phyloP scores from a whole-genome alignment of 2,113 vertebrate genomes.

The Eurypyga helias region DNA sequence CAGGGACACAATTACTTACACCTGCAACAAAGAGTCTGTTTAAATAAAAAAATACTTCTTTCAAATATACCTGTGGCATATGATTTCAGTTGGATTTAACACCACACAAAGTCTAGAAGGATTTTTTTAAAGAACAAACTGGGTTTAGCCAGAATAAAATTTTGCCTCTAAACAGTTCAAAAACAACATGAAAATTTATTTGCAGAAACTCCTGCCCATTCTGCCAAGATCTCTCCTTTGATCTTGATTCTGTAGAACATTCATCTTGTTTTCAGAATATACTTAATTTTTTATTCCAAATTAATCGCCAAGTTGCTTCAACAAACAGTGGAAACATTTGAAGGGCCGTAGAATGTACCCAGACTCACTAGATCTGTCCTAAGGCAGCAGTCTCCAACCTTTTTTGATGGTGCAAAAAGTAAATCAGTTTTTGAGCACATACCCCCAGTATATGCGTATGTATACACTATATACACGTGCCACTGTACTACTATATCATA shows the following conservation, averaged over 20 bases:
- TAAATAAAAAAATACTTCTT: not conserved
- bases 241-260: not conserved
- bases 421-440: not conserved
- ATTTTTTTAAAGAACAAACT: not conserved
- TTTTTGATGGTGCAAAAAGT: not conserved
- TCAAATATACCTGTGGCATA: not conserved
- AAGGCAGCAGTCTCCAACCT: not conserved
- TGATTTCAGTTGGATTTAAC: not conserved
- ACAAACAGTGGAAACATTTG: not conserved
- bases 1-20: not conserved
- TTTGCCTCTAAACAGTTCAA: not conserved
- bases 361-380: not conserved
- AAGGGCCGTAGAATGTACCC: not conserved
- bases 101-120: not conserved
- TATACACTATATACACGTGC: not conserved
- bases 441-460: fast-evolving
- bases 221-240: not conserved
- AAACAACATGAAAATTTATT: not conserved
- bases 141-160: not conserved
- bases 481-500: not conserved
- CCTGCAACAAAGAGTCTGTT: not conserved
- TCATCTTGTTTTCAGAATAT: not conserved
- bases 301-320: not conserved
- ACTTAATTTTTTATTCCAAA: not conserved
- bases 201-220: not conserved